Base-by-base conservation (phyloP, 2,888 invertebrate genomes). In the Heliothis peltigera region DNA sequence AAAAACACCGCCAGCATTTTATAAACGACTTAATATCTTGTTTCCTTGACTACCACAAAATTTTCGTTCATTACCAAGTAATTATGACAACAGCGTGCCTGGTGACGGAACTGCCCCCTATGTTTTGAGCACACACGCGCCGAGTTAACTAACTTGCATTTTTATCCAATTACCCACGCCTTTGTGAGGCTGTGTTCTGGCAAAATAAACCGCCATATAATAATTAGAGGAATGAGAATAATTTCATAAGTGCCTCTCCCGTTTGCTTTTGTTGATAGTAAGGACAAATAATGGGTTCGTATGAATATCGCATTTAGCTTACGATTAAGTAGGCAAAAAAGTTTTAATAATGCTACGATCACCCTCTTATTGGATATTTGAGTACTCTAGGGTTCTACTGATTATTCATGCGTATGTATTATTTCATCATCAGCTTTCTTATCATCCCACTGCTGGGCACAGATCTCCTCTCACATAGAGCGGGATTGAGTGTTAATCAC, bases 151-250 rank as follows among this genome's bases (percentile, higher is more conserved):
- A 80, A 79, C 82, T 77, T 76, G 81, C 76, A 75, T 84, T 82
- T 86, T 85, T 83, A 83, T 84, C 75, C 75, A 83, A 85, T 84
- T 85, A 83, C 70, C 51, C 72, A 64, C 68, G 81, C 80, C 77
- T 84, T 84, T 84, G 83, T 80, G 74, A 42, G 57, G 60, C 65
- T 70, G 54, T 75, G 71, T 76, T 70, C 72, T 68, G 65, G 64
- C 68, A 57, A 78, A 78, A 83, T 65, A 73, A 75, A 75, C 74
- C 65, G 60, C 53, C 28, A 49, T 53, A 65, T 75, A 64, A 65
- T 75, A 75, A 83, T 81, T 77, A 75, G 66, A 57, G 64, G 32
- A 61, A 64, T 49, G 44, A 51, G 64, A 68, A 79, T 77, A 82
- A 81, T 75, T 71, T 78, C 57, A 77, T 75, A 70, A 80, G 70